A percentile compares a stretch with the other conserved stretches of the same genome.
Conservation (phyloP, 2,113 vertebrate species). For the Pantherophis guttatus region DNA sequence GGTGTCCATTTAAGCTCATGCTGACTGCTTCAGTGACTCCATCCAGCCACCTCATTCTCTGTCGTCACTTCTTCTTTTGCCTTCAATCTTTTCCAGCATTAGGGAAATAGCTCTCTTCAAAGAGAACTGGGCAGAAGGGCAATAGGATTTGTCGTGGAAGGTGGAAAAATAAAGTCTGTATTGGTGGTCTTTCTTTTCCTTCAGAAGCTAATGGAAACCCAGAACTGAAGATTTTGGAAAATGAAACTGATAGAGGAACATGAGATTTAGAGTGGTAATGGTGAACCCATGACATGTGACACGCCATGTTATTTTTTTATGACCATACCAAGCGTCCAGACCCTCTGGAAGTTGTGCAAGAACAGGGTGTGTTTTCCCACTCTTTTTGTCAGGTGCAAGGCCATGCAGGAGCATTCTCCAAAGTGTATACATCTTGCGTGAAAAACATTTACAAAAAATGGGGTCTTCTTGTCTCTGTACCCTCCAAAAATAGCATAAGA, state of each 20-base stretch:
- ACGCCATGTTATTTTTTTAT: background rate
- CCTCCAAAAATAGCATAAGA: background rate
- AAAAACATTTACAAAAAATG: background rate
- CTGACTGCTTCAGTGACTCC: too few relatives aligned
- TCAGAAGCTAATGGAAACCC: background rate
- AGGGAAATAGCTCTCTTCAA: background rate
- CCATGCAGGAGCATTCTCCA: background rate
- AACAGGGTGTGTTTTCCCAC: background rate
- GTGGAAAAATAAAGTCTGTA: background rate
- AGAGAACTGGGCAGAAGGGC: background rate
- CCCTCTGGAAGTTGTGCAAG: background rate
- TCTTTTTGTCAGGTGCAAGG: background rate
- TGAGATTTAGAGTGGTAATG: background rate
- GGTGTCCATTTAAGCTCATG: too few relatives aligned
- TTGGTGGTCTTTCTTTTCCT: background rate
- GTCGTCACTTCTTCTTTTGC: too few relatives aligned
- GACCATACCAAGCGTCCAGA: too few relatives aligned
- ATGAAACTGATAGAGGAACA: background rate
- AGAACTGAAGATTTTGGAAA: background rate
- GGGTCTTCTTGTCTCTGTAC: background rate
- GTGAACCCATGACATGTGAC: background rate
- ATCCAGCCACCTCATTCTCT: too few relatives aligned
- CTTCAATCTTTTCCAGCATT: too few relatives aligned
- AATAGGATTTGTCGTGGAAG: background rate
- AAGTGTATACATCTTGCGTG: background rate